These are phyloP conservation scores for Battus philenor DNA, from an alignment of 1,140 invertebrate genomes.

Conservation along the genomic window DNA sequence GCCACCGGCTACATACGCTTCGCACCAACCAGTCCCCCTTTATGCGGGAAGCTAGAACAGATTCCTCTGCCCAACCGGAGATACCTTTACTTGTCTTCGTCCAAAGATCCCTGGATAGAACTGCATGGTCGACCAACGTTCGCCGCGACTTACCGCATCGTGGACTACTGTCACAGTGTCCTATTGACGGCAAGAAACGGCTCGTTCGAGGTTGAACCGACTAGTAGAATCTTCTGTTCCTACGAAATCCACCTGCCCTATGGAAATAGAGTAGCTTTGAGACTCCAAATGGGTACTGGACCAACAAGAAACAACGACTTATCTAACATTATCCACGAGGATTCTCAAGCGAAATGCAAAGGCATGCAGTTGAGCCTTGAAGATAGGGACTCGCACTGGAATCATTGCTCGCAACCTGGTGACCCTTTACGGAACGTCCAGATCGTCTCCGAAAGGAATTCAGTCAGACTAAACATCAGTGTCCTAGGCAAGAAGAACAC, in stretches of 20 bases:
- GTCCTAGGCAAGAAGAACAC: slow-evolving; percentile 50
- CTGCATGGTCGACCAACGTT: slow-evolving; percentile 78
- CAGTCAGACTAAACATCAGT: slow-evolving; percentile 68
- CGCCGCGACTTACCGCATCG: slow-evolving; percentile 77
- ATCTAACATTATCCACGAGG: slow-evolving; percentile 53
- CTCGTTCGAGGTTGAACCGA: slow-evolving; percentile 77
- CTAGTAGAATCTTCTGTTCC: slow-evolving; percentile 76
- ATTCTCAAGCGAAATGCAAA: slow-evolving; percentile 55
- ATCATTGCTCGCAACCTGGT: slow-evolving; percentile 75
- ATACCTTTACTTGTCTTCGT: slow-evolving; percentile 73
- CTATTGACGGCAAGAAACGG: slow-evolving; percentile 78
- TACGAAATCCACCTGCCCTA: slow-evolving; percentile 80
- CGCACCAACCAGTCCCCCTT: slow-evolving; percentile 49
- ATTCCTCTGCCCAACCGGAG: slow-evolving; percentile 72
- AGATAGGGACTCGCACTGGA: slow-evolving; percentile 76
- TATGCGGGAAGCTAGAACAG: slow-evolving; percentile 81
- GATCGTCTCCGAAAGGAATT: slow-evolving; percentile 76
- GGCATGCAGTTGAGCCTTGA: slow-evolving; percentile 75
- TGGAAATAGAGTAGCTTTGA: slow-evolving; percentile 77
- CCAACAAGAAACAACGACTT: slow-evolving; percentile 39
- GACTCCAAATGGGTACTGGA: slow-evolving; percentile 74
- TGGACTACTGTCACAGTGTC: slow-evolving; percentile 81
- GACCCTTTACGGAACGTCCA: slow-evolving; percentile 76
- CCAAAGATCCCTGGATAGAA: slow-evolving; percentile 63
- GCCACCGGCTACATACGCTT: slow-evolving; percentile 75